phyloP scores from a whole-genome alignment of 2,113 vertebrate genomes.

The Hyperopisus bebe region DNA sequence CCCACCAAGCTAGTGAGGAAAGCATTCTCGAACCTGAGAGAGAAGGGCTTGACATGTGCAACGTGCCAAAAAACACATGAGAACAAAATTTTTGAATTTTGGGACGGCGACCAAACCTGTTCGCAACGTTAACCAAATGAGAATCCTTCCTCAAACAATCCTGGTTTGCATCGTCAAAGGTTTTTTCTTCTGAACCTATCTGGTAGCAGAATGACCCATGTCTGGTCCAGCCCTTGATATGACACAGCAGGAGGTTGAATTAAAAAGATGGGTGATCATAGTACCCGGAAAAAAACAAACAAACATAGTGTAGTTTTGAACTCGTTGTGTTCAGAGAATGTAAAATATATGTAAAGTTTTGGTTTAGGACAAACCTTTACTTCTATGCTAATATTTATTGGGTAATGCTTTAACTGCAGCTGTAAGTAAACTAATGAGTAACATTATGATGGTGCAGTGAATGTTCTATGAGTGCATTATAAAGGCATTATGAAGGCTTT shows the following conservation, averaged over 20 bases:
- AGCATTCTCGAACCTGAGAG: conserved; percentile 79
- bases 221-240: conserved; percentile 79
- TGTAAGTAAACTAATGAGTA: neutral
- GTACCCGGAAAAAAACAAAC: neutral
- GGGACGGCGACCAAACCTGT: conserved; percentile 24
- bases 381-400: neutral
- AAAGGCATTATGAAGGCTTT: neutral
- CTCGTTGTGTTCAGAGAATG: neutral
- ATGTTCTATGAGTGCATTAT: neutral
- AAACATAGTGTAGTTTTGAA: neutral
- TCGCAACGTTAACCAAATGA: conserved; percentile 70
- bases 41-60: neutral
- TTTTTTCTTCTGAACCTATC: conserved; percentile 64
- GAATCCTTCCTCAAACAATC: conserved; percentile 64
- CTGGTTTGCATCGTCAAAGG: conserved; percentile 76
- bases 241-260: conserved; percentile 12
- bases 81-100: too few relatives aligned
- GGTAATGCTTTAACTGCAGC: neutral
- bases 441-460: neutral
- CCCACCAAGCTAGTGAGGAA: conserved; percentile 85
- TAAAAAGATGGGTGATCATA: neutral
- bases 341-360: neutral
- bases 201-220: conserved; percentile 82
- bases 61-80: neutral
- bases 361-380: neutral